A percentile compares a stretch with the other conserved stretches of the same genome.
Conservation (phyloP, 2,113 vertebrate species). For the Galeopterus variegatus region DNA sequence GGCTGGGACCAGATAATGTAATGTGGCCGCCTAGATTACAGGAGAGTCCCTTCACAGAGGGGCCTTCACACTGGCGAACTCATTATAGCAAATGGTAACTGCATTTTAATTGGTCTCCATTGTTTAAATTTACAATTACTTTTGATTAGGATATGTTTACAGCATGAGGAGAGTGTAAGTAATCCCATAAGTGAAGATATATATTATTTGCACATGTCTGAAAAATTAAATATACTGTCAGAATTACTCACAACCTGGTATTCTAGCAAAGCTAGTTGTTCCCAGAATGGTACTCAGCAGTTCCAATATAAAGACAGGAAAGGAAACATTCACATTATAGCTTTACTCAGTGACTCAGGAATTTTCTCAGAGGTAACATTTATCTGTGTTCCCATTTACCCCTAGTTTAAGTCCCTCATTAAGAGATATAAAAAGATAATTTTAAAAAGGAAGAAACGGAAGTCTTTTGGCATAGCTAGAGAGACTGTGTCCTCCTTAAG, state of each 20-base stretch:
- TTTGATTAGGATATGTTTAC: constrained; percentile 68
- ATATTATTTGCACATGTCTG: constrained; percentile 60
- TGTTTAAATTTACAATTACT: constrained; percentile 60
- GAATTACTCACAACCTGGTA: constrained; percentile 72
- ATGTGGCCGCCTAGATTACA: neutral
- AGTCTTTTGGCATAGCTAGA: neutral
- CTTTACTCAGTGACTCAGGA: constrained; percentile 53
- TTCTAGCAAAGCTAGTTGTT: constrained; percentile 64
- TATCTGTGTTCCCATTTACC: constrained; percentile 33
- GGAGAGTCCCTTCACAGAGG: neutral
- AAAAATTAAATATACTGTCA: constrained; percentile 77
- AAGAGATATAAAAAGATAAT: constrained; percentile 69
- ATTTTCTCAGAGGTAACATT: constrained; percentile 74
- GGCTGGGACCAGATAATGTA: neutral
- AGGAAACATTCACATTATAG: constrained; percentile 53
- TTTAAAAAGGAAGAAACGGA: constrained; percentile 53
- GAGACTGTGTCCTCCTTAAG: neutral
- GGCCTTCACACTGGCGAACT: neutral
- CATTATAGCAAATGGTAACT: neutral
- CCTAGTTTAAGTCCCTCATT: constrained; percentile 54
- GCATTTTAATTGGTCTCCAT: constrained; percentile 49
- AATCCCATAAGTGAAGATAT: constrained; percentile 60
- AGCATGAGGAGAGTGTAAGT: constrained; percentile 42
- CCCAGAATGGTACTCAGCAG: constrained; percentile 60
- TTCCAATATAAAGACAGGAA: constrained; percentile 63